Conservation (phyloP, 2,113 vertebrate genomes). For the Hyperopisus bebe region DNA sequence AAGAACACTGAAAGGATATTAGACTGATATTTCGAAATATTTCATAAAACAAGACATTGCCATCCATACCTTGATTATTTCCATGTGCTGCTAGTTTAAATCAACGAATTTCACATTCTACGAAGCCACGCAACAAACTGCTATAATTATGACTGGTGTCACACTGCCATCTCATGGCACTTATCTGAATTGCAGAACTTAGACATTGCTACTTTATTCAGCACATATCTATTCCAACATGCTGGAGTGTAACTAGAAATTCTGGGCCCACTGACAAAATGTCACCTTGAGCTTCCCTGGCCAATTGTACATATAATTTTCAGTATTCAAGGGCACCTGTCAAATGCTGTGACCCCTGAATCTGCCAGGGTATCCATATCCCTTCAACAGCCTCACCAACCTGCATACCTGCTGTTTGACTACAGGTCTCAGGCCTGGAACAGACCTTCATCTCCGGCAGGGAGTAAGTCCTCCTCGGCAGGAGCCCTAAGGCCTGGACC, state of each 20-base stretch:
- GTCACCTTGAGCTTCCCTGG: not conserved
- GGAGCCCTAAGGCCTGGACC: not conserved
- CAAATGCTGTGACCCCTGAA: not conserved
- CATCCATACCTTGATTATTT: not conserved
- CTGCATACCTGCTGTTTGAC: not conserved
- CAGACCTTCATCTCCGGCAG: conserved; percentile 20
- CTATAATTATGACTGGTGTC: not conserved
- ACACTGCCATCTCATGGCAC: conserved; percentile 20
- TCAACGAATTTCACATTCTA: not conserved
- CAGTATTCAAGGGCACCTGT: not conserved
- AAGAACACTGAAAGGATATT: not conserved
- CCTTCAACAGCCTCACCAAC: not conserved
- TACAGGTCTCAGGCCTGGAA: conserved; percentile 28
- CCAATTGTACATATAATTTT: not conserved
- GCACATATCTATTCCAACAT: not conserved
- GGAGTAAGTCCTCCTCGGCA: not conserved
- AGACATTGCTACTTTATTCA: not conserved
- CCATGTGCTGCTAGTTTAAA: not conserved
- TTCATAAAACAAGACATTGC: not conserved
- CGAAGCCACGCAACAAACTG: not conserved
- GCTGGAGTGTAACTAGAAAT: not conserved
- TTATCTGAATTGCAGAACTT: not conserved
- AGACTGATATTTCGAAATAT: not conserved
- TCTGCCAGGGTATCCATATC: not conserved
- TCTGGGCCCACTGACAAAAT: not conserved